Evolutionary conservation across 1,140 invertebrate species (phyloP), one percentile per base, ranked within the genome.

Genomic region (Oryzaephilus surinamensis): DNA sequence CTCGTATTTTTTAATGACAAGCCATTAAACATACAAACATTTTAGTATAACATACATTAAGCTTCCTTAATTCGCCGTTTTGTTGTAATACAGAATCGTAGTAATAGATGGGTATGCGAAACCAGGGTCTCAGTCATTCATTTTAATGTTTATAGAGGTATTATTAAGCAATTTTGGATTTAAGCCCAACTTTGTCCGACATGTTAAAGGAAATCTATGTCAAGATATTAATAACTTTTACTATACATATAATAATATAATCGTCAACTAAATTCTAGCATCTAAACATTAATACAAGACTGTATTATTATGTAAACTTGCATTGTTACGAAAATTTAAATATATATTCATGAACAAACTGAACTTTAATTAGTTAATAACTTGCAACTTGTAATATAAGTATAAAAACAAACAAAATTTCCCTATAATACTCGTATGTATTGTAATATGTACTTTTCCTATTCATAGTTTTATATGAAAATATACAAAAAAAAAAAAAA

Each of bases 201-300:
- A 38, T 27, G 36, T 27, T 45, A 41, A 29, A 40, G 37, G 45
- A 46, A 46, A n/a, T 46, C 39, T 46, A 37, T 46, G 45, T 36
- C 45, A 40, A 30, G 45, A 34, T 46, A 46, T 43, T 42, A 38
- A 42, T 46, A 46, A 40, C 32, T 20, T 38, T 46, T n/a, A n/a
- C n/a, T n/a, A n/a, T n/a, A n/a, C 39, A 39, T 38, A 46, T 42
- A 36, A 41, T 46, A 46, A 31, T 34, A 28, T 38, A 36, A 46
- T 39, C 34, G 39, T 33, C 39, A 31, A 41, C 12, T 31, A 31
- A 24, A 8, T 4, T 20, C 19, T 8, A 24, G 8, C 8, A 24
- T 24, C 23, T n/a, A 24, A 8, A 24, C 23, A 24, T n/a, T 11
- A 24, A 24, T 11, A 24, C 23, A 24, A 11, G 10, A 24, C 11